Evolutionary conservation across 2,113 vertebrate species (phyloP).

Genomic region (Acrocephalus arundinaceus): DNA sequence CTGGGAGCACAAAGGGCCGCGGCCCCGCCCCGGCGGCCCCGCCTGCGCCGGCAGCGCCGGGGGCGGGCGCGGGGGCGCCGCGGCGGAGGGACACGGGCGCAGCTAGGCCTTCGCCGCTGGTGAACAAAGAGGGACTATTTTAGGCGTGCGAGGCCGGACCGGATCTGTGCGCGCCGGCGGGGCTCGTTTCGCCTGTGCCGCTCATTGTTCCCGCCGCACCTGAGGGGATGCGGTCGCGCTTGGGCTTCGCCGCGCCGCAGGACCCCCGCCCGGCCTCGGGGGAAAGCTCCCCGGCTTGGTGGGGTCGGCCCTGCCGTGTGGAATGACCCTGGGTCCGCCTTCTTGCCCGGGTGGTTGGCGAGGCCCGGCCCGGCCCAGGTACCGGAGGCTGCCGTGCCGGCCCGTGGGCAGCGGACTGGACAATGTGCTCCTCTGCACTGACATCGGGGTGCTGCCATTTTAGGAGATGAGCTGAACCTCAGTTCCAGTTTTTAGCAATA

Average conservation of each 20-base stretch:
- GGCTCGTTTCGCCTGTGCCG: not conserved
- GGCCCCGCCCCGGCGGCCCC: slow-evolving; percentile 7
- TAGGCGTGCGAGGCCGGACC: rapidly evolving
- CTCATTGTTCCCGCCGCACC: not conserved
- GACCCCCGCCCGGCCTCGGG: rapidly evolving
- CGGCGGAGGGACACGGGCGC: slow-evolving; percentile 32
- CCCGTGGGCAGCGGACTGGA: rapidly evolving
- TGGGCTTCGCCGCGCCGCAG: rapidly evolving
- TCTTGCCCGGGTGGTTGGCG: no score
- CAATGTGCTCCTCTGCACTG: rapidly evolving
- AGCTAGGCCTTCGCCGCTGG: rapidly evolving
- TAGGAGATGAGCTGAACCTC: not conserved
- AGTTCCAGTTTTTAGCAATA: not conserved
- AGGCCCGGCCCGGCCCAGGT: not conserved
- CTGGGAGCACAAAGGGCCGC: not conserved
- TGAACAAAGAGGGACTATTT: slow-evolving; percentile 66
- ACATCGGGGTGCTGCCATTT: not conserved
- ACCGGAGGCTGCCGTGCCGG: rapidly evolving
- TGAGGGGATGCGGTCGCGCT: rapidly evolving
- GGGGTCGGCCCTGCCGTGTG: rapidly evolving
- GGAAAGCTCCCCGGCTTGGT: rapidly evolving
- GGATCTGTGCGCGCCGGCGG: not conserved
- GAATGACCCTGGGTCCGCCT: not conserved
- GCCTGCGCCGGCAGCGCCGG: slow-evolving; percentile 4
- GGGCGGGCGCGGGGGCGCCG: not conserved